These are phyloP conservation scores for Cylloceria caligata DNA, from an alignment of 2,888 invertebrate species.

Conservation along the genomic window DNA sequence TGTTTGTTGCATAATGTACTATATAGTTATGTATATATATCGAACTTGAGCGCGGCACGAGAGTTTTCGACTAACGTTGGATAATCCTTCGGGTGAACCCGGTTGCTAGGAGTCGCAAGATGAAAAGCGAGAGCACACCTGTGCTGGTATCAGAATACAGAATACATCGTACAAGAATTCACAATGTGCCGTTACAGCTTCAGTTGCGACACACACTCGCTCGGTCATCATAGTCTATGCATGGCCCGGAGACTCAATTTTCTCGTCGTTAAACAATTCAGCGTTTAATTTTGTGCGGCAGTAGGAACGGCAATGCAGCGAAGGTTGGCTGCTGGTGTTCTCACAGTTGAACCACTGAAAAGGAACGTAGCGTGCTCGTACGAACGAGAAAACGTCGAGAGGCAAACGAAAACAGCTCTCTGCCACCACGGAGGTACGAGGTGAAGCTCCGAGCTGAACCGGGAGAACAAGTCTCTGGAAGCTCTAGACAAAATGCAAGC, in stretches of 20 bases:
- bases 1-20: conserved; percentile 16
- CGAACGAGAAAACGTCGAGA: conserved; percentile 53
- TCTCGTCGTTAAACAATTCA: conserved; percentile 76
- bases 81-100: conserved; percentile 53
- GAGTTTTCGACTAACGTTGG: conserved; percentile 12
- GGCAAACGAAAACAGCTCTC: conserved; percentile 64
- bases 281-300: conserved; percentile 74
- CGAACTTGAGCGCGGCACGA: not conserved
- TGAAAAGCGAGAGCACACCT: conserved; percentile 49
- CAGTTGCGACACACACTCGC: conserved; percentile 24
- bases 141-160: not conserved
- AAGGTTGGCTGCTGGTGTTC: conserved; percentile 47
- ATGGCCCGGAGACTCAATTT: conserved; percentile 73
- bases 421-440: not conserved
- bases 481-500: conserved; percentile 61
- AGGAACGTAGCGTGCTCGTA: conserved; percentile 34
- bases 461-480: conserved; percentile 39
- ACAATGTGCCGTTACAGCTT: conserved; percentile 35
- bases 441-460: conserved; percentile 33
- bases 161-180: conserved; percentile 17
- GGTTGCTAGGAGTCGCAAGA: conserved; percentile 27
- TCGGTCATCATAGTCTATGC: conserved; percentile 61
- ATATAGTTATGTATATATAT: conserved; percentile 1
- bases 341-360: conserved; percentile 47
- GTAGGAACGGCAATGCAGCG: conserved; percentile 64